Base-by-base conservation (phyloP, 2,888 invertebrate genomes). In the Diplolepis rosae region DNA sequence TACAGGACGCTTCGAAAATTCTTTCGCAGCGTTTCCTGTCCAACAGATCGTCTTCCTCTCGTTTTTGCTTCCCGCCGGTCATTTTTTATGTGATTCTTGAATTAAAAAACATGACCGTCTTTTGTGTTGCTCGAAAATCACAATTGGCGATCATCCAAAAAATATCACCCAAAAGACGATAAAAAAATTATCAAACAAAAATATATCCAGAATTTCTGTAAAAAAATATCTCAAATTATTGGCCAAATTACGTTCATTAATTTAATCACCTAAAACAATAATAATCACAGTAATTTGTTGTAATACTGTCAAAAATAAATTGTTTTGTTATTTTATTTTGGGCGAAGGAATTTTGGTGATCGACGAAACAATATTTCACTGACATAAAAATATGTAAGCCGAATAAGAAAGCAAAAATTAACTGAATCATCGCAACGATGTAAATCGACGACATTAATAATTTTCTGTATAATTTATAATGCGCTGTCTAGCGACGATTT, bases 391-490 rank as follows among this genome's bases (percentile, higher is more conserved):
- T 39, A 39, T 35, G 13, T 39, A 39, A 61, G 13, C 35, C 39
- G 61, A 61, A 35, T 61, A 61, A 61, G 61, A 61, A 39, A 35
- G 24, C 24, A 61, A 61, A 61, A 61, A 35, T 39, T 61, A 61
- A 61, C 61, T 61, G 61, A 61, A 39, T 61, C 61, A 61, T 61
- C 61, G 61, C 61, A 61, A 61, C 61, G 61, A 61, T 61, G 39
- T 61, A 39, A 61, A 39, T 61, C 61, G 61, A 61, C 61, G 61
- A 61, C 61, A n/a, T 61, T 61, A 61, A 39, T 39, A 24, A 61
- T 61, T 61, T 61, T 61, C 61, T 39, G 61, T 61, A 61, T 61
- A n/a, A 61, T 39, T 61, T 35, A 27, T 61, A 39, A 18, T 35
- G 35, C 61, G 61, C 61, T 61, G 39, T 24, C 35, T 61, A 39